Base-by-base conservation (phyloP, 1,140 invertebrate genomes). In the Solenopsis fugax region DNA sequence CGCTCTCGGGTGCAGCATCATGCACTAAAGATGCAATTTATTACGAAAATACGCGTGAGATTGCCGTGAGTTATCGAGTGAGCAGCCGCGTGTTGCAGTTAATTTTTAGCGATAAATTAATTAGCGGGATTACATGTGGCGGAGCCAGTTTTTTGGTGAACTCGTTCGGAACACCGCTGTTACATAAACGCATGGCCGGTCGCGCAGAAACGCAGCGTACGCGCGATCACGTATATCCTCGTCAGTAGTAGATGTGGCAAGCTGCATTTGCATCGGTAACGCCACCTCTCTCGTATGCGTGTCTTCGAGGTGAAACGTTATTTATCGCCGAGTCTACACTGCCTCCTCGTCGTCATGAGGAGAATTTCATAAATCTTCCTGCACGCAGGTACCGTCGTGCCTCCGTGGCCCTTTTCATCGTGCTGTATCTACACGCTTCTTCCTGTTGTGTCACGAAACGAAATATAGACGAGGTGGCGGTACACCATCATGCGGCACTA, bases 231-330 rank as follows among this genome's bases (percentile, higher is more conserved):
- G 88, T 85, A 78, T 87, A 77, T 90, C 80, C 80, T 73, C 88
- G 80, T 75, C 21, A 50, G 41, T 62, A 88, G 69, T 87, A 87
- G 89, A 75, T 45, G 89, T 86, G 88, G 89, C 89, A 88, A 85
- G 80, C 75, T 88, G 89, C 86, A 90, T 90, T 90, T 88, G 88
- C 89, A 90, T 90, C 89, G 89, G 90, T 90, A 90, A 88, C 88
- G 80, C 52, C 18, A 12, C 54, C 29, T 37, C 67, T 67, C 75
- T 77, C 58, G 77, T 50, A 77, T 65, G 89, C 86, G 86, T 88
- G 89, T 87, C 86, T 78, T 88, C 89, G 80, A 86, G 86, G 88
- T 75, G 80, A 88, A 90, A 87, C 77, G 89, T 90, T 90, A 90
- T 90, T 90, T 90, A 90, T 90, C 58, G 89, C 80, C 24, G 60